These are phyloP conservation scores for Helicolenus hilgendorfi DNA, from an alignment of 2,797 vertebrate species.

Conservation along the genomic window DNA sequence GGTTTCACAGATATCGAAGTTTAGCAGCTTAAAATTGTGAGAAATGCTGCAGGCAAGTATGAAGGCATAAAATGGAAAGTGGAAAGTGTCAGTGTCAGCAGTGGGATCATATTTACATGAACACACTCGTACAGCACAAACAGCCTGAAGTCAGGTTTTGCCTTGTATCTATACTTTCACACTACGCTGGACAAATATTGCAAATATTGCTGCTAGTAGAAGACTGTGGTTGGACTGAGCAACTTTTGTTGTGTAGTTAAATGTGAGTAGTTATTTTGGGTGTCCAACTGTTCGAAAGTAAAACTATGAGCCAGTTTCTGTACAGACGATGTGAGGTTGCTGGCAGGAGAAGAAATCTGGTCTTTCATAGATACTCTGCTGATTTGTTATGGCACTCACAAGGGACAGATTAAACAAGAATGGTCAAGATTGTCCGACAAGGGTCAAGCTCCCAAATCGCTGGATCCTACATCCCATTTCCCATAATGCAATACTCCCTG, in stretches of 20 bases:
- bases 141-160: constrained; percentile 42
- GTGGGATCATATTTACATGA: constrained; percentile 68
- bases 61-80: constrained; percentile 34
- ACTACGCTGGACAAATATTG: constrained; percentile 3
- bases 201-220: background rate
- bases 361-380: background rate
- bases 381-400: background rate
- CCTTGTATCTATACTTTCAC: constrained; percentile 15
- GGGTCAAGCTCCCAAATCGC: background rate
- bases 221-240: background rate
- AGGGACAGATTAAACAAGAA: background rate
- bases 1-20: constrained; percentile 47
- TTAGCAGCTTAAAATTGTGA: constrained; percentile 50
- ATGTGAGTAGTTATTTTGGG: background rate
- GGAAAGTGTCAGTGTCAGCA: constrained; percentile 64
- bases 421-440: background rate
- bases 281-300: background rate
- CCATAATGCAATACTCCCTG: background rate
- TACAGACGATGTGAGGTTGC: background rate
- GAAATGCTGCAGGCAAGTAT: constrained; percentile 56
- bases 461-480: background rate
- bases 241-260: background rate
- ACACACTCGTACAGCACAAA: constrained; percentile 53
- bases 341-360: background rate
- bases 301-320: background rate